A percentile compares a stretch with the other conserved stretches of the same genome.
Conservation (phyloP, 2,888 invertebrate species). For the Embidobia sp. region DNA sequence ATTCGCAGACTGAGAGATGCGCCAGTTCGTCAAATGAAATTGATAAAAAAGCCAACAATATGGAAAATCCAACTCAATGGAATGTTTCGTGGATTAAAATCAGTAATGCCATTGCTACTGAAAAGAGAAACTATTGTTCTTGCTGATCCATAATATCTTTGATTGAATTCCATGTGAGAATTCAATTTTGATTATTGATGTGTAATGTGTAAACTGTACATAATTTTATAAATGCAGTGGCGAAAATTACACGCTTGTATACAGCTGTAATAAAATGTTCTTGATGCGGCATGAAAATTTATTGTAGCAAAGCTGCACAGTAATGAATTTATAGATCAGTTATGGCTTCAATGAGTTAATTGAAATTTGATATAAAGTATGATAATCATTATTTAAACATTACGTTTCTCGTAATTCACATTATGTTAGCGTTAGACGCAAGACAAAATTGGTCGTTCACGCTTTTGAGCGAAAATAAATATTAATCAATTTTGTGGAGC, state of each 20-base stretch:
- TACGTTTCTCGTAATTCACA: constrained; percentile 2
- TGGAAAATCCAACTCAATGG: constrained; percentile 55
- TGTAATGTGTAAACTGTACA: constrained; percentile 51
- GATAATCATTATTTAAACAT: constrained; percentile 40
- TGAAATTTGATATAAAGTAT: constrained; percentile 40
- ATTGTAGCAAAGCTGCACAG: constrained; percentile 21
- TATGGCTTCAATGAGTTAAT: constrained; percentile 30
- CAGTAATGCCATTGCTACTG: constrained; percentile 44
- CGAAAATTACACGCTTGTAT: constrained; percentile 21
- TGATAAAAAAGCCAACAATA: constrained; percentile 62
- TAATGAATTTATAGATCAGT: constrained; percentile 39
- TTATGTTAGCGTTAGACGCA: constrained; percentile 8
- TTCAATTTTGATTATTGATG: constrained; percentile 62
- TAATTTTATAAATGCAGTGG: constrained; percentile 48
- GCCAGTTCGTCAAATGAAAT: constrained; percentile 55
- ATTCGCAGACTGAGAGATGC: constrained; percentile 40
- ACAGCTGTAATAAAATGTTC: constrained; percentile 24
- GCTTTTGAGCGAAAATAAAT: constrained; percentile 19
- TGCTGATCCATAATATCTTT: constrained; percentile 43
- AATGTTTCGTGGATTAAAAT: constrained; percentile 55
- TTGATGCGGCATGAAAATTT: constrained; percentile 30
- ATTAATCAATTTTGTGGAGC: constrained; percentile 11
- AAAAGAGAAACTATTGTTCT: constrained; percentile 51
- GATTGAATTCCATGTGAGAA: constrained; percentile 42
- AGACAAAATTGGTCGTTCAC: constrained; percentile 16